phyloP scores from a whole-genome alignment of 2,113 vertebrate species.

The Bubalus kerabau region DNA sequence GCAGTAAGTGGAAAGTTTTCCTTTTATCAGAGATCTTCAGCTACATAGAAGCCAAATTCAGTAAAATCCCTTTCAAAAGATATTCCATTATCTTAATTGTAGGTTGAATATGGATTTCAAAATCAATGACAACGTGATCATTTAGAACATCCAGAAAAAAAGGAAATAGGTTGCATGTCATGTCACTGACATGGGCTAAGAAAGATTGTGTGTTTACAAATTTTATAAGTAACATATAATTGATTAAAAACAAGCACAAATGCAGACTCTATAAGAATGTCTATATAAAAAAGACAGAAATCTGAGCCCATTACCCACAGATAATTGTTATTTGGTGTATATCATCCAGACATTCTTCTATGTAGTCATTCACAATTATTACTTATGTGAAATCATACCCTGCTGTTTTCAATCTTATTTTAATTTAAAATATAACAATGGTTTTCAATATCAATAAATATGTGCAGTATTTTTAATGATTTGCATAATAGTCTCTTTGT shows the following conservation, averaged over 20 bases:
- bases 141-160: neutral
- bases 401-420: neutral
- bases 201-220: neutral
- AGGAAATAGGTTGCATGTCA: neutral
- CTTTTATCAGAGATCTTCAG: neutral
- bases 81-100: neutral
- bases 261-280: neutral
- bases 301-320: neutral
- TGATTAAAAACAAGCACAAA: neutral
- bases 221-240: slow-evolving; percentile 1
- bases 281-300: neutral
- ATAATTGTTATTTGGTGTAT: neutral
- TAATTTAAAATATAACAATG: neutral
- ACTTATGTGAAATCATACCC: neutral
- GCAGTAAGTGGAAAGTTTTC: neutral
- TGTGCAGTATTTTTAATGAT: neutral
- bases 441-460: neutral
- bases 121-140: neutral
- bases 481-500: neutral
- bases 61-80: neutral
- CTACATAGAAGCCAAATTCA: neutral
- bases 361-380: neutral
- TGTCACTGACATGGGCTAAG: neutral
- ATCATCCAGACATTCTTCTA: neutral
- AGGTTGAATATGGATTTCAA: neutral